Conservation (phyloP, 2,113 vertebrate species). For the Microcebus murinus region DNA sequence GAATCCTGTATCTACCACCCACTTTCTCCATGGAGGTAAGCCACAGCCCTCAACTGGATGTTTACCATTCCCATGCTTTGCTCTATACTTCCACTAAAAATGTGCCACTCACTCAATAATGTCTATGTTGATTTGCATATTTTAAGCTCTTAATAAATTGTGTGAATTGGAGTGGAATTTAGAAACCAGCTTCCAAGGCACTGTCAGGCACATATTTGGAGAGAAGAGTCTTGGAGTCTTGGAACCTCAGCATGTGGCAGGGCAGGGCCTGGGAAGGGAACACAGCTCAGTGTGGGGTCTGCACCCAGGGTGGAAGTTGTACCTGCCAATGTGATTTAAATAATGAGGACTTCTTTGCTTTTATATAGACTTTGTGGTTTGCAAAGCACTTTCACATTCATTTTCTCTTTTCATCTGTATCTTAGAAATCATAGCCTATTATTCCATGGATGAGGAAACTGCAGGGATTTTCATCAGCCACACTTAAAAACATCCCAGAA, state of each 20-base stretch:
- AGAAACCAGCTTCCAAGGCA: not conserved
- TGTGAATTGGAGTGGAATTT: not conserved
- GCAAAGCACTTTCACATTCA: too few species aligned
- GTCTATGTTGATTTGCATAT: not conserved
- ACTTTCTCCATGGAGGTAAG: too few species aligned
- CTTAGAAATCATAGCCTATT: not conserved
- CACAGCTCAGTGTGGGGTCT: too few species aligned
- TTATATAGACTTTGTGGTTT: too few species aligned
- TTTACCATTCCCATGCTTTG: accelerated
- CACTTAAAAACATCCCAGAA: not conserved
- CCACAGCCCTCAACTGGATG: not conserved
- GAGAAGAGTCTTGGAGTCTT: not conserved
- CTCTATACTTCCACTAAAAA: not conserved
- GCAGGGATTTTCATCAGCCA: not conserved
- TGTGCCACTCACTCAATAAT: accelerated
- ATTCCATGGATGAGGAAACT: not conserved
- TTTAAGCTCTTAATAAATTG: not conserved
- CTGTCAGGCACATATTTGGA: not conserved
- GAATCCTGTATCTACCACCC: accelerated
- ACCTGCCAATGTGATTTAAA: not conserved
- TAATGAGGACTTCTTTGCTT: not conserved
- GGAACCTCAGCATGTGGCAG: accelerated
- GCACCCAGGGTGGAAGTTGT: not conserved
- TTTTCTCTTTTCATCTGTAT: not conserved
- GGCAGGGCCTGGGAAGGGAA: not conserved